Evolutionary conservation across 2,888 invertebrate species (phyloP).

Genomic region (Mythimna albipuncta): DNA sequence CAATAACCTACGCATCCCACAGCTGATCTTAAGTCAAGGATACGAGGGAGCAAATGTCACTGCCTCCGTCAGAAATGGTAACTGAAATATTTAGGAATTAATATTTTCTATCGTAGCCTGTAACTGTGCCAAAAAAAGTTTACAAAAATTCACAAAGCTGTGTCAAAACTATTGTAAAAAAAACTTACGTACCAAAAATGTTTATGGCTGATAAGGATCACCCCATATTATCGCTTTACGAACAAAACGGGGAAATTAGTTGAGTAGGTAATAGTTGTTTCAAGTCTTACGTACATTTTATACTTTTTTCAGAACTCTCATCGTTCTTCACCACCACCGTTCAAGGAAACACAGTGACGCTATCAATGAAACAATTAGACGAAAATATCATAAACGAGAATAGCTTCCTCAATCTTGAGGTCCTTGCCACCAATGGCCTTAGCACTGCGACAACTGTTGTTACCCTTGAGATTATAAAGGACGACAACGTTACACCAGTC

Average conservation of each 20-base stretch:
- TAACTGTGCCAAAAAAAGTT: too few species aligned
- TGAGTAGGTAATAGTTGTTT: neutral
- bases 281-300: neutral
- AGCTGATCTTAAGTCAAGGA: conserved; percentile 74
- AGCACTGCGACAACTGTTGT: conserved; percentile 73
- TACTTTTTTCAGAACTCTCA: conserved; percentile 67
- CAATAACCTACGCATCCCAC: conserved; percentile 67
- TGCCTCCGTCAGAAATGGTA: conserved; percentile 70
- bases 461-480: conserved; percentile 78
- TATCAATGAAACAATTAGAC: conserved; percentile 72
- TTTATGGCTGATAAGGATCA: too few species aligned
- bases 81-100: conserved; percentile 13
- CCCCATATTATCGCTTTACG: too few species aligned
- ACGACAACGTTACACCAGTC: conserved; percentile 78
- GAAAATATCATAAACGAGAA: conserved; percentile 73
- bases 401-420: conserved; percentile 73
- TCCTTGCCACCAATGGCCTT: conserved; percentile 70
- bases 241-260: too few species aligned
- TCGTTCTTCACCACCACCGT: conserved; percentile 69
- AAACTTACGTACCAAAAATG: too few species aligned
- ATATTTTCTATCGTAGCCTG: neutral
- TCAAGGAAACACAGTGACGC: conserved; percentile 69
- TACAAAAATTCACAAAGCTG: too few species aligned
- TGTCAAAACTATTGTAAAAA: too few species aligned
- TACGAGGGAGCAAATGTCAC: conserved; percentile 67